phyloP scores from a whole-genome alignment of 2,113 vertebrate species.

The Ceyx melanurus region DNA sequence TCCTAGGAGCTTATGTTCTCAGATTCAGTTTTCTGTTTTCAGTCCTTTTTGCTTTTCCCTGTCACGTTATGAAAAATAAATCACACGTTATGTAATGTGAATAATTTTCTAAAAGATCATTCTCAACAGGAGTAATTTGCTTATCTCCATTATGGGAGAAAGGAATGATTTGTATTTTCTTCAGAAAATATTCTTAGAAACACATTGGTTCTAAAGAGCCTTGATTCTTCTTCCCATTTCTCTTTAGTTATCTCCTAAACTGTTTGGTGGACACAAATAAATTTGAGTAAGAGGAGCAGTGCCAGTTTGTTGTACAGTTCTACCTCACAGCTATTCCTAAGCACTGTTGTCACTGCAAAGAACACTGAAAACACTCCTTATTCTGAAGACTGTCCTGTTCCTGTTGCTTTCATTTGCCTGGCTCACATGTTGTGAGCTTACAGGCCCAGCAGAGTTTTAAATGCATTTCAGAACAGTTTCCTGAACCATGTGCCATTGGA shows the following conservation, averaged over 20 bases:
- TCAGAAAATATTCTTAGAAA: background rate
- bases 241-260: background rate
- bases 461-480: background rate
- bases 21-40: background rate
- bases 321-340: background rate
- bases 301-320: background rate
- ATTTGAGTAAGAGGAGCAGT: background rate
- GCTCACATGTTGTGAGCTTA: background rate
- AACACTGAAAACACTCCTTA: background rate
- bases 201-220: background rate
- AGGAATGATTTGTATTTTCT: background rate
- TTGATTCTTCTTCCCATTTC: background rate
- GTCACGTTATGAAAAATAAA: background rate
- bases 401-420: background rate
- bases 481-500: background rate
- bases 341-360: background rate
- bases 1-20: background rate
- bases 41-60: background rate
- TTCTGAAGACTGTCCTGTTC: background rate
- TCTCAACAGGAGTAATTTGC: background rate
- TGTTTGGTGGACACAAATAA: background rate
- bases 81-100: background rate
- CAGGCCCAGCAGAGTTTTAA: background rate
- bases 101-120: background rate
- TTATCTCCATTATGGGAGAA: background rate